Conservation (phyloP, 2,797 vertebrate genomes). For the Serranus cabrilla region DNA sequence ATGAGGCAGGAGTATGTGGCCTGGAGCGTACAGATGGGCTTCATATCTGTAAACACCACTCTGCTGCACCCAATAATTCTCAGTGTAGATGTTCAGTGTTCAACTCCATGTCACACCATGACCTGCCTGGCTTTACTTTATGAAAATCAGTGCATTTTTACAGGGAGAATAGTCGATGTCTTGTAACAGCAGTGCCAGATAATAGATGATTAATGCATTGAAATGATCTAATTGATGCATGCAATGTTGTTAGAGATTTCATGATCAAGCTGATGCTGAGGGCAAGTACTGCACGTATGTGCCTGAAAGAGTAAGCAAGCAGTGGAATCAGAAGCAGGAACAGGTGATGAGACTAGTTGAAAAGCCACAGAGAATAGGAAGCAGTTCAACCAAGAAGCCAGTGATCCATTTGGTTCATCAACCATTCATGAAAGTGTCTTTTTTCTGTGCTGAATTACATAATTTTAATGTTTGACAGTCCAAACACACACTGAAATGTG, state of each 20-base stretch:
- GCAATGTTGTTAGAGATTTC: not conserved
- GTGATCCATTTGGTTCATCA: not conserved
- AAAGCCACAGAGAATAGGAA: not conserved
- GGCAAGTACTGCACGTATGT: not conserved
- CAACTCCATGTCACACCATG: not conserved
- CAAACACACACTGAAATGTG: no score
- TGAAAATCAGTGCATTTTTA: not conserved
- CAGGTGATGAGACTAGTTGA: not conserved
- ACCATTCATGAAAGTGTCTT: no score
- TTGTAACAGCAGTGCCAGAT: not conserved
- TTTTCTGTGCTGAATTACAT: no score
- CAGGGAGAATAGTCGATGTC: not conserved
- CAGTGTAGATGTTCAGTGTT: not conserved
- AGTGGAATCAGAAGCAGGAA: not conserved
- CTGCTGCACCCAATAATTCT: slow-evolving; percentile 7
- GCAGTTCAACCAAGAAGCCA: not conserved
- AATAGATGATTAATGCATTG: not conserved
- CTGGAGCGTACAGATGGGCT: not conserved
- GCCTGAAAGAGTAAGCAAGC: not conserved
- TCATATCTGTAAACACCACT: slow-evolving; percentile 2
- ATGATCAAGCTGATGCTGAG: not conserved
- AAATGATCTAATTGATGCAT: not conserved
- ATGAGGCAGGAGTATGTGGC: not conserved
- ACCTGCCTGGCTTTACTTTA: not conserved
- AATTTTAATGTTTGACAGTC: no score